A percentile compares a stretch with the other conserved stretches of the same genome.
Evolutionary conservation across 2,113 vertebrate genomes (phyloP).

Genomic region (Parus major): DNA sequence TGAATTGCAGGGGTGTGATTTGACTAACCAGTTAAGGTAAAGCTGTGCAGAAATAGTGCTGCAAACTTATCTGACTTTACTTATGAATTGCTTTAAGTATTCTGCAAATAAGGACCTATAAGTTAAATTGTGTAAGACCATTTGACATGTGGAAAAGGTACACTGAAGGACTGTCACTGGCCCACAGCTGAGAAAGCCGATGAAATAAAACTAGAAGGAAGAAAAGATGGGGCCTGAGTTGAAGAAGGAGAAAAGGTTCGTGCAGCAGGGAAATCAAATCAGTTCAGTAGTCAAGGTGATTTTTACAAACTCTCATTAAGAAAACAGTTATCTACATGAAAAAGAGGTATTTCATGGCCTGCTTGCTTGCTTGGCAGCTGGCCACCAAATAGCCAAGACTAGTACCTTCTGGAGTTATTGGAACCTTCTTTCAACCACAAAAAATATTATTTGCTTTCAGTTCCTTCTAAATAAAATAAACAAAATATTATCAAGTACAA

Average conservation of each 20-base stretch:
- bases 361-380: not conserved
- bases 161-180: not conserved
- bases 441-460: not conserved
- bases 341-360: not conserved
- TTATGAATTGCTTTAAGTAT: not conserved
- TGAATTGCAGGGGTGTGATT: not conserved
- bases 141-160: not conserved
- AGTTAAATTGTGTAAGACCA: not conserved
- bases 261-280: not conserved
- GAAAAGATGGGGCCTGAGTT: not conserved
- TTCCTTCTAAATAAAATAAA: not conserved
- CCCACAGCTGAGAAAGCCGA: not conserved
- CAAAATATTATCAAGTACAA: not conserved
- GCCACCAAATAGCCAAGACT: not conserved
- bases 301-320: not conserved
- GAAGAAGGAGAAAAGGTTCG: not conserved
- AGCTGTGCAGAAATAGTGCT: not conserved
- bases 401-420: not conserved
- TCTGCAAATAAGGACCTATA: not conserved
- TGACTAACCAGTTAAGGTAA: not conserved
- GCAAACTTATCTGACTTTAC: not conserved
- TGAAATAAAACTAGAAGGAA: not conserved
- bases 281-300: not conserved
- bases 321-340: not conserved
- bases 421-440: not conserved